A percentile compares a stretch with the other conserved stretches of the same genome.
These are phyloP conservation scores for Vireo griseus DNA, from an alignment of 2,797 vertebrate genomes.

Conservation along the genomic window DNA sequence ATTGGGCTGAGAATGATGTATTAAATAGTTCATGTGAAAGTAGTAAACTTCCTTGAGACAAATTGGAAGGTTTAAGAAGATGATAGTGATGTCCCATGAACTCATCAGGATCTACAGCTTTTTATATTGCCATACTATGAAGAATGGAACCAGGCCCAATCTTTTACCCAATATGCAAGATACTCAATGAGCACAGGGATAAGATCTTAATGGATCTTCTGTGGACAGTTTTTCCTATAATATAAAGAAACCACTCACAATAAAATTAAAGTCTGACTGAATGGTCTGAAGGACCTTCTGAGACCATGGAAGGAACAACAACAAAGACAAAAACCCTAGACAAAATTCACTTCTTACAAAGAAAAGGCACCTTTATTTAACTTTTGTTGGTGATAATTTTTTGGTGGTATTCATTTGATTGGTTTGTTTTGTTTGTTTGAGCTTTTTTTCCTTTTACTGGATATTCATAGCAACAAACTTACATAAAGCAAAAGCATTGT, in stretches of 20 bases:
- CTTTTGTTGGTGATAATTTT: not conserved
- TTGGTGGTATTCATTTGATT: not conserved
- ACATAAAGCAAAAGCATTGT: not conserved
- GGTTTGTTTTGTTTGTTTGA: fast-evolving
- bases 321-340: not conserved
- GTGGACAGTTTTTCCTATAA: not conserved
- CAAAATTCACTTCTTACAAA: not conserved
- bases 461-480: not conserved
- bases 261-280: not conserved
- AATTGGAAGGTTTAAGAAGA: not conserved
- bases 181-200: not conserved
- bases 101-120: not conserved
- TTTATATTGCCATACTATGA: not conserved
- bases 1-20: not conserved
- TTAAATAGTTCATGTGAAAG: not conserved
- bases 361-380: not conserved
- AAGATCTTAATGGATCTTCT: not conserved
- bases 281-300: not conserved
- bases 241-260: not conserved
- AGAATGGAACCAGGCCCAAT: not conserved
- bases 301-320: not conserved
- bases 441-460: not conserved
- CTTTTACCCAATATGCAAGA: not conserved
- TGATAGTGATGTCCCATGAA: not conserved
- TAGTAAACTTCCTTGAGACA: not conserved